Base-by-base conservation (phyloP, 2,888 invertebrate species). In the Oscheius sp. region DNA sequence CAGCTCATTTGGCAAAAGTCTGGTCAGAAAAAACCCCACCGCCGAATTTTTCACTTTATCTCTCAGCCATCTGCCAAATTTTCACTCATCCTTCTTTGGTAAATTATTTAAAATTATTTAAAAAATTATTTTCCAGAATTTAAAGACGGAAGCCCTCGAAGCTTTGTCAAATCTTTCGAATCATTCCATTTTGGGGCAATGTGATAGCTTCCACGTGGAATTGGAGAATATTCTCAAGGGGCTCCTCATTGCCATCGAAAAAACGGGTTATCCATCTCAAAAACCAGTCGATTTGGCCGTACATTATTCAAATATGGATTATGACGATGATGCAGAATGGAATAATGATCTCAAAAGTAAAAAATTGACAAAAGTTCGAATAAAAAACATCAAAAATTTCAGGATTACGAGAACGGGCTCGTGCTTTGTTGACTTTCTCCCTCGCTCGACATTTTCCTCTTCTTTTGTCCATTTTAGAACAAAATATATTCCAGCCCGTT, bases 291-390 rank as follows among this genome's bases (percentile, higher is more conserved):
- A 77, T 3, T 56, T 66, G 52, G 76, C 84, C 3, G 46, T 56
- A 1, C 81, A 85, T 49, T 84, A 83, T 70, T 84, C 81, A 1
- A 69, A 69, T 9, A 83, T 84, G 85, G 84, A 84, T 58, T 84
- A 76, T 64, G 84, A 84, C 13, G 78, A 78, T 46, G 85, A 85
- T 29, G 53, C 71, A 12, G 84, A 83, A 35, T 76, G 79, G 70
- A 64, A 66, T 16, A 76, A 81, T n/a, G 81, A 81, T 66, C 81
- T 78, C 56, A 77, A 72, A 16, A 71, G 84, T 84, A 58, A 35
- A 80, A 55, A 69, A 41, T 58, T 52, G 3, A 7, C 18, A 5
- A 2, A 7, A 7, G 3, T 13, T 13, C 49, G 16, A 3, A 49
- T n/a, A 25, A 6, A 23, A 23, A 6, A 23, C 13, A 23, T 55